These are phyloP conservation scores for Ridgeia piscesae DNA, from an alignment of 1,140 invertebrate genomes.

Conservation along the genomic window DNA sequence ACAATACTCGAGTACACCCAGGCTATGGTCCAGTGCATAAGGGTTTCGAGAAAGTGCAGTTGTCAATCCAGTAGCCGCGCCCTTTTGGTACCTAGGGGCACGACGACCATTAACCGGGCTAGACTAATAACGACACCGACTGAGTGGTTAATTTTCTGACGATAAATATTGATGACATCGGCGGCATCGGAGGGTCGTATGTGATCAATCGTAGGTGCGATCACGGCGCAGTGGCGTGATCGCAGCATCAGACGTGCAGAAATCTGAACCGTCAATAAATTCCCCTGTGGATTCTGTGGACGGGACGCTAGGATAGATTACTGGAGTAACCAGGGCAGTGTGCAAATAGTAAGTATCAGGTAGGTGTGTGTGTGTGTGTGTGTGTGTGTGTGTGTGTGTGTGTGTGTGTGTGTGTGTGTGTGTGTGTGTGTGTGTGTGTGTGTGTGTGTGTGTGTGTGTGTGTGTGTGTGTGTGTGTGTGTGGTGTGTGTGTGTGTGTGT, in stretches of 20 bases:
- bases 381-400: constrained; percentile 16
- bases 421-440: constrained; percentile 21
- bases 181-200: background rate
- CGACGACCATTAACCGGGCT: background rate
- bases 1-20: background rate
- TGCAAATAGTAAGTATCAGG: no score
- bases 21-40: background rate
- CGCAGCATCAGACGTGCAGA: background rate
- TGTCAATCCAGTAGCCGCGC: background rate
- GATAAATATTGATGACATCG: background rate
- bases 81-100: no score
- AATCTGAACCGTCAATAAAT: background rate
- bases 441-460: constrained; percentile 13
- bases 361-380: background rate
- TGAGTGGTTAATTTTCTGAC: background rate
- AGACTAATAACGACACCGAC: background rate
- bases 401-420: constrained; percentile 19
- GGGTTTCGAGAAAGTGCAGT: background rate
- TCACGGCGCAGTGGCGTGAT: background rate
- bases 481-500: no score
- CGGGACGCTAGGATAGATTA: background rate
- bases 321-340: no score
- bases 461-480: no score
- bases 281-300: background rate
- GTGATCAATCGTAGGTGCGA: background rate